Percentiles rank a stretch among this genome's conserved stretches.
phyloP scores from a whole-genome alignment of 1,140 invertebrate species.

The Lepidotrigona ventralis region DNA sequence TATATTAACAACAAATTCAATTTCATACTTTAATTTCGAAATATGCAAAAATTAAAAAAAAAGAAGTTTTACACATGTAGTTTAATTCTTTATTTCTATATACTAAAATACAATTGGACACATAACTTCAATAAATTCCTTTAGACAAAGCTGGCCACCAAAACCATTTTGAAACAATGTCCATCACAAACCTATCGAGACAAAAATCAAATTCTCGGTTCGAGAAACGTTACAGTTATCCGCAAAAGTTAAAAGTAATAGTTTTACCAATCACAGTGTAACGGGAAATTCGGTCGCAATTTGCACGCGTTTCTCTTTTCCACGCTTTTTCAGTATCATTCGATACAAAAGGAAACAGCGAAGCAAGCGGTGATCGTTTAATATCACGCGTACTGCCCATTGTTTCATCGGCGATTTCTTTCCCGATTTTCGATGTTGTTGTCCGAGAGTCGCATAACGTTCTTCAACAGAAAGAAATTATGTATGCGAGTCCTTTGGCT shows the following conservation, averaged over 20 bases:
- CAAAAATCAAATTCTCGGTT: background rate
- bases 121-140: background rate
- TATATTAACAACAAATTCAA: background rate
- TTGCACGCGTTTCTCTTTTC: background rate
- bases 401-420: background rate
- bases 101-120: background rate
- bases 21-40: background rate
- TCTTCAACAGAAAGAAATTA: conserved; percentile 8
- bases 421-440: background rate
- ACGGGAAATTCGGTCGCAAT: background rate
- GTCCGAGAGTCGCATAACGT: background rate
- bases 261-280: conserved; percentile 2
- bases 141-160: background rate
- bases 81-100: background rate
- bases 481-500: background rate
- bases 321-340: conserved; percentile 13
- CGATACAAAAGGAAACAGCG: conserved; percentile 1
- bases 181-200: background rate
- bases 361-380: background rate
- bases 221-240: background rate
- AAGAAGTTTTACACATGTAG: too few relatives aligned
- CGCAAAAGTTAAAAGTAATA: background rate
- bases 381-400: background rate
- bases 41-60: too few relatives aligned
- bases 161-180: background rate